Percentiles rank a stretch among this genome's conserved stretches.
These are phyloP conservation scores for Holcopasites calliopsidis DNA, from an alignment of 1,140 invertebrate genomes.

Conservation along the genomic window DNA sequence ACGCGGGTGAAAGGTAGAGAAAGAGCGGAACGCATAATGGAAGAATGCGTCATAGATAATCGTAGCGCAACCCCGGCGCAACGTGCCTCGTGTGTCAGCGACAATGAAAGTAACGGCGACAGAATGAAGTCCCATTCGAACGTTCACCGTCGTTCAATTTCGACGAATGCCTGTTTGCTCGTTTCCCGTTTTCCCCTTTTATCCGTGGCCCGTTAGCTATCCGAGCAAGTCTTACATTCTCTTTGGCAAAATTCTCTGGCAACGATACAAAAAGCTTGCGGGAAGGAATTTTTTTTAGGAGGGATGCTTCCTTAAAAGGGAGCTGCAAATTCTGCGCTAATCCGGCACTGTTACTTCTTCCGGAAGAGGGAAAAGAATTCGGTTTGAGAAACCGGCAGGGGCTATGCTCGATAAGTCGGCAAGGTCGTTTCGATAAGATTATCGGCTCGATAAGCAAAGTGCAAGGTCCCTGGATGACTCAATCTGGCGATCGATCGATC, in stretches of 20 bases:
- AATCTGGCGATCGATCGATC: constrained; percentile 14
- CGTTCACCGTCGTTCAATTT: constrained; percentile 14
- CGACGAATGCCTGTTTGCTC: constrained; percentile 4
- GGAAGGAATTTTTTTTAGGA: too few relatives aligned
- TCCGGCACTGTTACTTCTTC: too few relatives aligned
- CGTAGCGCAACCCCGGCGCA: constrained; percentile 62
- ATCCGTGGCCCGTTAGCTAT: neutral
- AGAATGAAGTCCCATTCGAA: constrained; percentile 12
- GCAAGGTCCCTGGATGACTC: constrained; percentile 25
- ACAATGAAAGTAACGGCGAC: constrained; percentile 62
- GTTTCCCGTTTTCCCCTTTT: neutral
- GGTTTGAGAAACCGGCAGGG: neutral
- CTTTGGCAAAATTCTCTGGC: neutral
- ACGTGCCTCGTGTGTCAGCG: constrained; percentile 57
- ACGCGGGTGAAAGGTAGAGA: constrained; percentile 35
- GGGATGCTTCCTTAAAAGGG: too few relatives aligned
- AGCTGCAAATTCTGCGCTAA: too few relatives aligned
- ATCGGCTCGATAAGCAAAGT: constrained; percentile 17
- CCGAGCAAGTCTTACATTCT: too few relatives aligned
- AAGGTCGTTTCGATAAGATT: constrained; percentile 41
- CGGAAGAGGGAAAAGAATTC: neutral
- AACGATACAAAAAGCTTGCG: neutral
- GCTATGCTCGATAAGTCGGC: constrained; percentile 5
- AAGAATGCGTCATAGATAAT: constrained; percentile 75
- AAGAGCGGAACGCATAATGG: constrained; percentile 64